Conservation (phyloP, 1,140 invertebrate genomes). For the Catajapyx aquilonaris region DNA sequence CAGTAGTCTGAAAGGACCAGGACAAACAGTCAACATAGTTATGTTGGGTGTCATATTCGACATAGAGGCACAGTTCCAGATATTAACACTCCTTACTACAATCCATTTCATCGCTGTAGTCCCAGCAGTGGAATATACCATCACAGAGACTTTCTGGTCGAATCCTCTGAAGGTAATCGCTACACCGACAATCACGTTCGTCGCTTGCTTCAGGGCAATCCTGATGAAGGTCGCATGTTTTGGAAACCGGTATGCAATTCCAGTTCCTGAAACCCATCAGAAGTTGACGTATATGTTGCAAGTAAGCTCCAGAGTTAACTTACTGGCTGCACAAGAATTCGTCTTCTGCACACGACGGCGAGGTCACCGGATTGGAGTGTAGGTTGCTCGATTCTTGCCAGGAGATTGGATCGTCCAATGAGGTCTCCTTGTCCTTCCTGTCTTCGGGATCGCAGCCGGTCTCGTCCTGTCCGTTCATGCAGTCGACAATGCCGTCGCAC, state of each 20-base stretch:
- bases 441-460: conserved; percentile 24
- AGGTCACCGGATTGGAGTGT: too few species aligned
- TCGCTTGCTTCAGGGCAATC: not conserved
- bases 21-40: not conserved
- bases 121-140: not conserved
- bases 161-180: not conserved
- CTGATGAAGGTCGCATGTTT: not conserved
- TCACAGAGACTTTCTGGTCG: not conserved
- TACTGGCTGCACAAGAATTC: too few species aligned
- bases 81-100: not conserved
- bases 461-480: conserved; percentile 55
- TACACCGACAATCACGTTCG: not conserved
- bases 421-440: too few species aligned
- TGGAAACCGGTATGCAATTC: not conserved
- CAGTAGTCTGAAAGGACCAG: not conserved
- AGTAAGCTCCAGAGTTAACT: too few species aligned
- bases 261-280: not conserved
- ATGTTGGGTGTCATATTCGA: too few species aligned
- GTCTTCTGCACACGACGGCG: too few species aligned
- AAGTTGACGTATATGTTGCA: too few species aligned
- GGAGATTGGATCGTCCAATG: too few species aligned
- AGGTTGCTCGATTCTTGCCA: too few species aligned
- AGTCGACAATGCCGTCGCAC: conserved; percentile 50
- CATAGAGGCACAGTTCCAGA: too few species aligned
- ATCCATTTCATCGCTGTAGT: not conserved